Evolutionary conservation across 2,797 vertebrate species (phyloP).

Genomic region (Nannoperca australis): DNA sequence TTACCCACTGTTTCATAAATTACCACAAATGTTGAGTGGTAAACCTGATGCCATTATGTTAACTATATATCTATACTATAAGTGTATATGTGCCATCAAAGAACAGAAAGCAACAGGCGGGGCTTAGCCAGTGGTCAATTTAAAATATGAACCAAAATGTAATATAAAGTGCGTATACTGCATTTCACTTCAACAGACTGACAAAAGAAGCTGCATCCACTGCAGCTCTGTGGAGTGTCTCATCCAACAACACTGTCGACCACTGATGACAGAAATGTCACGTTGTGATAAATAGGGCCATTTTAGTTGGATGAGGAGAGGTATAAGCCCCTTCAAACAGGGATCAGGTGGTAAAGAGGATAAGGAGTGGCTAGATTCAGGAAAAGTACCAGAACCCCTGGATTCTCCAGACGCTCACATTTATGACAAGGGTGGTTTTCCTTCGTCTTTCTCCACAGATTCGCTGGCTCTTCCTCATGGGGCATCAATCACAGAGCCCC

Average conservation of each 20-base stretch:
- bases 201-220: conserved; percentile 51
- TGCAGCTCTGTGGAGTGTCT: conserved; percentile 63
- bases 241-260: conserved; percentile 68
- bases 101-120: neutral
- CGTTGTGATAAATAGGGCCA: conserved; percentile 76
- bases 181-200: conserved; percentile 45
- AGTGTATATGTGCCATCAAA: neutral
- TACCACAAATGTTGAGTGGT: neutral
- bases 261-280: conserved; percentile 77
- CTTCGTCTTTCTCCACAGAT: conserved; percentile 69
- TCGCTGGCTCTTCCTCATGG: conserved; percentile 68
- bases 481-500: conserved; percentile 83
- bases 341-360: conserved; percentile 81
- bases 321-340: conserved; percentile 77
- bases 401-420: conserved; percentile 72
- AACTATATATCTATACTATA: neutral
- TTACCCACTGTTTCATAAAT: neutral
- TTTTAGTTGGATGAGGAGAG: conserved; percentile 72
- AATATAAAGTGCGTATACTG: conserved; percentile 25
- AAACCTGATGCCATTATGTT: neutral
- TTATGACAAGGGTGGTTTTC: conserved; percentile 77
- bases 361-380: conserved; percentile 73
- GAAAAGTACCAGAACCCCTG: conserved; percentile 64
- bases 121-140: conserved; percentile 20
- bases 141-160: conserved; percentile 35